A percentile compares a stretch with the other conserved stretches of the same genome.
Evolutionary conservation across 2,888 invertebrate genomes (phyloP).

Genomic region (Cerastis rubricosa): DNA sequence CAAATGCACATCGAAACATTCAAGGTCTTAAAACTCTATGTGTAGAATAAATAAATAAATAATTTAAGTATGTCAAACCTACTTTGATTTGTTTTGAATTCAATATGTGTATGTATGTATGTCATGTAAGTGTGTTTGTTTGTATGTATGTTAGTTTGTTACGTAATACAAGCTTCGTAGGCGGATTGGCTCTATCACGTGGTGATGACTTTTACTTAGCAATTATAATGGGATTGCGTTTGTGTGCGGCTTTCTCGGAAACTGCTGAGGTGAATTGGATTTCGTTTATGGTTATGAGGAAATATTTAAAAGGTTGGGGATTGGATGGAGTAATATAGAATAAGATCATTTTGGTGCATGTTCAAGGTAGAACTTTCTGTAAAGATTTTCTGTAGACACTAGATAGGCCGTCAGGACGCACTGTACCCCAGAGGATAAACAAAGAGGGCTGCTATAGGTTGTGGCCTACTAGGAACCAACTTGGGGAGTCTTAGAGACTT

Average conservation of each 20-base stretch:
- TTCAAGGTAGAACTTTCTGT: no score
- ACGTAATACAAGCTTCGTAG: constrained; percentile 44
- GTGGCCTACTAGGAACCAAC: no score
- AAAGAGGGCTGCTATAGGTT: no score
- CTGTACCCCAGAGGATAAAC: no score
- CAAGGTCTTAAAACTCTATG: constrained; percentile 34
- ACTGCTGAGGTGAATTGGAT: constrained; percentile 16
- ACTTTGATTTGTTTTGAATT: constrained; percentile 34
- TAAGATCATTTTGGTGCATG: no score
- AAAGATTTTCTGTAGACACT: no score
- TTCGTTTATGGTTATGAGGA: background rate
- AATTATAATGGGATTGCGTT: constrained; percentile 37
- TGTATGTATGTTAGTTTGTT: constrained; percentile 27
- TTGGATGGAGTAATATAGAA: no score
- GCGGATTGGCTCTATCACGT: constrained; percentile 6
- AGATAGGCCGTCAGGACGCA: no score
- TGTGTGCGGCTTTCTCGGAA: constrained; percentile 45
- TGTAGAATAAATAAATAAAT: constrained; percentile 39
- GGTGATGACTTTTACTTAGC: constrained; percentile 46
- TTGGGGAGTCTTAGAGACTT: no score
- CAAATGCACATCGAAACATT: constrained; percentile 17
- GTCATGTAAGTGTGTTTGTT: constrained; percentile 25
- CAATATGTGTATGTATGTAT: constrained; percentile 43
- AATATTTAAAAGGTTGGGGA: background rate
- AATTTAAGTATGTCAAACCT: constrained; percentile 28